Base-by-base conservation (phyloP, 1,140 invertebrate species). In the Listronotus oregonensis region DNA sequence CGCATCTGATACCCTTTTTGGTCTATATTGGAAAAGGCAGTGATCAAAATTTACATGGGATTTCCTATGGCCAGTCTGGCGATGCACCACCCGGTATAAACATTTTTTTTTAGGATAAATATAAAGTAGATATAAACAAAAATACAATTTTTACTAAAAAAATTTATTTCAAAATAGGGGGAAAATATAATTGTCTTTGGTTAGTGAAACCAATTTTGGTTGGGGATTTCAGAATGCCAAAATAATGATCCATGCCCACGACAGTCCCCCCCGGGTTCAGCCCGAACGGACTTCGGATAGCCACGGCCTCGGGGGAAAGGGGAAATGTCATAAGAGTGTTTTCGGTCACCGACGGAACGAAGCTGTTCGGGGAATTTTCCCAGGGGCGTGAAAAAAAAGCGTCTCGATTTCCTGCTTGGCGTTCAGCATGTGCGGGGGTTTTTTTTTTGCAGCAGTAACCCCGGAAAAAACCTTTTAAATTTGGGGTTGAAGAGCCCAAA, bases 381-480 rank as follows among this genome's bases (percentile, higher is more conserved):
- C 61, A 87, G 97, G 68, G 97, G 97, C 49, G 90, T 99, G 12
- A 98, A 96, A 82, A n/a, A 86, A 96, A 81, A 97, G 90, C 83
- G 96, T 95, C 14, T 88, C 88, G 66, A 98, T 99, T 77, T 90
- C 91, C 69, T 96, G 94, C 71, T 82, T 99, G 57, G 90, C 93
- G 42, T 99, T 99, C 82, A 97, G 94, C 80, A 87, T 88, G 67
- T 95, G 97, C 82, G 91, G 93, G 34, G 87, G 64, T 97, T 90
- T 80, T 85, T 99, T 51, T 92, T 91, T 71, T 94, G 93, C 70
- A 96, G 95, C 56, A 97, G 94, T 73, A 99, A 99, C 81, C 98
- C 97, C 11, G 97, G 99, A 85, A 99, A 97, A 21, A 93, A 99
- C 70, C 97, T 99, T 82, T 90, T 99, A n/a, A n/a, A 70, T 99